Base-by-base conservation (phyloP, 2,113 vertebrate genomes). In the Sinocyclocheilus anshuiensis region DNA sequence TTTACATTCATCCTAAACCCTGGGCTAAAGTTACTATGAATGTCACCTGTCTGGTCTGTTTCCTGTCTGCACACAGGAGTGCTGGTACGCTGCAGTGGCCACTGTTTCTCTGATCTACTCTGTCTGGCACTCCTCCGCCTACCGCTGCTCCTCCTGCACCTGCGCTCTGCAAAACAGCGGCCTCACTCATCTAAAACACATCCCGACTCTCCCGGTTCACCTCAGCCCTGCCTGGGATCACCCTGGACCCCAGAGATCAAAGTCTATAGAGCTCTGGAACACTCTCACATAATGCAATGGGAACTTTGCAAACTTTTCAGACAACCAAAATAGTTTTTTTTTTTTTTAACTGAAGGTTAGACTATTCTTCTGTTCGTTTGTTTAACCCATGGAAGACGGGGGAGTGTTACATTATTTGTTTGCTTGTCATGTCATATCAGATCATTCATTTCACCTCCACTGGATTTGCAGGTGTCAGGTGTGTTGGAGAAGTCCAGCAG, bases 401-500 rank as follows among this genome's bases (percentile, higher is more conserved):
- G 11, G 45, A 12, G 24, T 18, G n/a, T 50, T 53, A 53, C 26
- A 53, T 53, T 77, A 53, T 77, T 45, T 80, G 33, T 6, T n/a
- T 18, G 53, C 77, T 80, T 10, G 10, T 26, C 20, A 18, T 33
- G 12, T 29, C 4, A 20, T 45, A 24, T 24, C 3, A n/a, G 6
- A 29, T 20, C 15, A 4, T 50, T 13, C 0, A 1, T 50, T 57
- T 91, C 94, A 99, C 98, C 98, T 96, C 94, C 93, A 22, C 91
- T 93, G 29, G 93, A 86, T 87, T 95, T 90, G 90, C 95, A 95
- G 0, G 96, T 96, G 4, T 99, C 98, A 0, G 98, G 97, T 13
- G 98, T 99, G 90, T 99, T 98, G 50, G 98, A 99, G 91, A 99
- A 97, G 93, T 99, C 97, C 79, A 99, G 94, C 77, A 99, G 93